Conservation (phyloP, 2,888 invertebrate genomes). For the Mythimna albipuncta region DNA sequence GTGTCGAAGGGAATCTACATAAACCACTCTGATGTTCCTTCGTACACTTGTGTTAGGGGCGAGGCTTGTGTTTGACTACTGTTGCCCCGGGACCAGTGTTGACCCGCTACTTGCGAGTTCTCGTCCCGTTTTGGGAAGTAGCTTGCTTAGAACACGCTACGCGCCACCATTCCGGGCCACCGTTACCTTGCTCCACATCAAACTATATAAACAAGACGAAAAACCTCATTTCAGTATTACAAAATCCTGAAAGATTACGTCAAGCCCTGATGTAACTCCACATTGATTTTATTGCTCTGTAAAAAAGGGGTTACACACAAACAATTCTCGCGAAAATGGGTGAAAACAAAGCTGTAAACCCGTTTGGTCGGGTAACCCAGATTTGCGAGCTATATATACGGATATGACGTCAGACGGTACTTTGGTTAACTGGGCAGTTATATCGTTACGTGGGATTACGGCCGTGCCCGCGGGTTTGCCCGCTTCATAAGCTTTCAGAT, state of each 20-base stretch:
- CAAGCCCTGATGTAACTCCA: slow-evolving; percentile 28
- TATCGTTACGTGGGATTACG: slow-evolving; percentile 18
- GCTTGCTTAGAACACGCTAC: too few relatives aligned
- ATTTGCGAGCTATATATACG: slow-evolving; percentile 59
- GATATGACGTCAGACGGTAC: slow-evolving; percentile 58
- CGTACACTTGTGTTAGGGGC: too few relatives aligned
- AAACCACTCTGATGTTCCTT: too few relatives aligned
- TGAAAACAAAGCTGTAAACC: slow-evolving; percentile 70
- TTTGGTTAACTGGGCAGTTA: slow-evolving; percentile 33
- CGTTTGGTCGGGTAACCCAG: slow-evolving; percentile 55
- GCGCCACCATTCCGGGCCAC: too few relatives aligned
- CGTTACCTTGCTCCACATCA: too few relatives aligned
- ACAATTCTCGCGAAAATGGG: slow-evolving; percentile 66
- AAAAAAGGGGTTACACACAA: slow-evolving; percentile 62
- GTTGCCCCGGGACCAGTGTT: too few relatives aligned
- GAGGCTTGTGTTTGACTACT: too few relatives aligned
- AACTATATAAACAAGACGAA: neutral
- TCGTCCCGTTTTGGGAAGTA: too few relatives aligned
- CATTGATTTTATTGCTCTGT: slow-evolving; percentile 44
- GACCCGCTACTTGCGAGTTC: too few relatives aligned
- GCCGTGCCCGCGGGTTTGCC: neutral
- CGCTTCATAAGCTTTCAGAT: slow-evolving; percentile 1
- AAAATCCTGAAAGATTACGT: slow-evolving; percentile 44
- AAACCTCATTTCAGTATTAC: slow-evolving; percentile 7
- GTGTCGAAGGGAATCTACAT: too few relatives aligned